Conservation (phyloP, 2,113 vertebrate genomes). For the Zeus faber region DNA sequence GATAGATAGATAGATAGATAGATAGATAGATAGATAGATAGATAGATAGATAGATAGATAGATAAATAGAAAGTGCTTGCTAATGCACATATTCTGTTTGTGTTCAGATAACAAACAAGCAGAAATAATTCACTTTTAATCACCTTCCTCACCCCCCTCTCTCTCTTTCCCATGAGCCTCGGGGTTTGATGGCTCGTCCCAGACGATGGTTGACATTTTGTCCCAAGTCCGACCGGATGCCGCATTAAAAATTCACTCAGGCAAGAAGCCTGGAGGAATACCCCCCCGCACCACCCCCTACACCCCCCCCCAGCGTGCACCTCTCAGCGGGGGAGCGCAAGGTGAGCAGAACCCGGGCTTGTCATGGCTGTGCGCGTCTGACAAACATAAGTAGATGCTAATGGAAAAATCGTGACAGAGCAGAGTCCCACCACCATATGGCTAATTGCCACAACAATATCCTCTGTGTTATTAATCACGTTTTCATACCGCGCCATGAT, state of each 20-base stretch:
- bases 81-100: conserved; percentile 2
- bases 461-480: conserved; percentile 99
- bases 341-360: conserved; percentile 97
- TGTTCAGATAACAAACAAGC: conserved; percentile 36
- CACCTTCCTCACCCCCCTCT: conserved; percentile 38
- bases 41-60: too few relatives aligned
- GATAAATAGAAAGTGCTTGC: too few relatives aligned
- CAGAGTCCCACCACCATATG: conserved; percentile 99
- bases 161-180: conserved; percentile 63
- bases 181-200: conserved; percentile 80
- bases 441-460: conserved; percentile 99
- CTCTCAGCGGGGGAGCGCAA: conserved; percentile 89
- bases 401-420: conserved; percentile 99
- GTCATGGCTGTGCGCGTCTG: conserved; percentile 98
- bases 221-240: conserved; percentile 88
- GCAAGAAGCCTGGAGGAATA: conserved; percentile 85
- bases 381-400: conserved; percentile 99
- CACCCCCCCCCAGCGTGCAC: conserved; percentile 81
- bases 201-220: conserved; percentile 87
- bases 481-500: conserved; percentile 99
- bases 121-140: conserved; percentile 57
- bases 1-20: too few relatives aligned
- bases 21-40: too few relatives aligned
- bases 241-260: conserved; percentile 90
- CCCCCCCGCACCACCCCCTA: conserved; percentile 77